A percentile compares a stretch with the other conserved stretches of the same genome.
Evolutionary conservation across 2,797 vertebrate genomes (phyloP).

Genomic region (Adrianichthys oophorus): DNA sequence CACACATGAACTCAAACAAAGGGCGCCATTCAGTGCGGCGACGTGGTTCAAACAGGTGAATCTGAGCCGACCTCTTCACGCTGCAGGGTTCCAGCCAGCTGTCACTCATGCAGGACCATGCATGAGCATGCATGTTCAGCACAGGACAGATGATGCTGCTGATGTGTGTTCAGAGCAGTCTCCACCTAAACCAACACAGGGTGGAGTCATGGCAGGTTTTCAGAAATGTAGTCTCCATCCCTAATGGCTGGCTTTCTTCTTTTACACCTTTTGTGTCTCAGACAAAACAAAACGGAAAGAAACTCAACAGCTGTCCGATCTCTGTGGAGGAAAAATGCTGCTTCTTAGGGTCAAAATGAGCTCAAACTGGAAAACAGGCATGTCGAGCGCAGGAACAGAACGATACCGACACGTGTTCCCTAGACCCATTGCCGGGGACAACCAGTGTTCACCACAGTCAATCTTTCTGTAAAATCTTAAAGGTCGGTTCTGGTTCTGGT

Average conservation of each 20-base stretch:
- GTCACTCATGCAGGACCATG: not conserved
- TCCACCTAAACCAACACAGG: no score
- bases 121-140: not conserved
- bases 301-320: not conserved
- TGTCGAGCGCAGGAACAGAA: slow-evolving; percentile 28
- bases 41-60: slow-evolving; percentile 18
- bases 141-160: no score
- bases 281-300: not conserved
- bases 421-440: no score
- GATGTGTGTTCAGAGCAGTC: no score
- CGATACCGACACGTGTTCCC: slow-evolving; percentile 18
- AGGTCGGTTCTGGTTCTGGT: no score
- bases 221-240: not conserved
- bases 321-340: slow-evolving; percentile 38
- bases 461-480: no score
- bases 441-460: no score
- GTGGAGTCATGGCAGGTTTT: no score
- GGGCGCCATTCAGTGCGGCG: slow-evolving; percentile 41
- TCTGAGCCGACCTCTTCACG: slow-evolving; percentile 28
- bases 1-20: slow-evolving; percentile 18
- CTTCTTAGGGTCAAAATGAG: slow-evolving; percentile 52
- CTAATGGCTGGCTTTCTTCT: slow-evolving; percentile 3
- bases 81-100: slow-evolving; percentile 5
- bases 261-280: slow-evolving; percentile 2
- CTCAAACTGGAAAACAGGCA: slow-evolving; percentile 58